A percentile compares a stretch with the other conserved stretches of the same genome.
Evolutionary conservation across 2,888 invertebrate genomes (phyloP).

Genomic region (Hyposoter didymator): DNA sequence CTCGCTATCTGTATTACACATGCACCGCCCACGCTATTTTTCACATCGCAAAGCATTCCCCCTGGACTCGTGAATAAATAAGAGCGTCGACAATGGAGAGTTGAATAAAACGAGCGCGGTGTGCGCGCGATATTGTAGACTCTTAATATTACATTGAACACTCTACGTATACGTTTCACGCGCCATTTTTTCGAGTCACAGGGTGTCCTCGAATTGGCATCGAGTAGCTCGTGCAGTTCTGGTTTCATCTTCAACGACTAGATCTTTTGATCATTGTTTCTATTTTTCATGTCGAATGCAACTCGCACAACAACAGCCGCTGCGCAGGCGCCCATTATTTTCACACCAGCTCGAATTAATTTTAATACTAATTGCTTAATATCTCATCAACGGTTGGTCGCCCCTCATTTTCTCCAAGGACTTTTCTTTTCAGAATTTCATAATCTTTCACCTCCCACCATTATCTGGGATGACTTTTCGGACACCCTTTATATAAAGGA

Average conservation of each 20-base stretch:
- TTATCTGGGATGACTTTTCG: background rate
- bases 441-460: background rate
- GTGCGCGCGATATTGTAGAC: conserved; percentile 14
- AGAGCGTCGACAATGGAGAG: conserved; percentile 46
- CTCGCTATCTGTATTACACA: conserved; percentile 59
- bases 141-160: conserved; percentile 52
- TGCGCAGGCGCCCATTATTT: background rate
- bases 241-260: background rate
- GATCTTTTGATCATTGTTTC: background rate
- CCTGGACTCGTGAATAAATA: conserved; percentile 44
- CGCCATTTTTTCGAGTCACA: background rate
- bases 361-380: background rate
- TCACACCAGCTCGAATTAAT: background rate
- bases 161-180: background rate
- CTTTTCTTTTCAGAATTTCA: background rate
- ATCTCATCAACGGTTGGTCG: background rate
- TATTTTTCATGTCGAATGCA: background rate
- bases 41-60: conserved; percentile 39
- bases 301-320: background rate
- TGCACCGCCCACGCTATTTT: conserved; percentile 59
- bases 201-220: background rate
- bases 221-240: background rate
- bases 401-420: too few relatives aligned
- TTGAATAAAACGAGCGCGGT: conserved; percentile 31
- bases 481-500: background rate